phyloP scores from a whole-genome alignment of 2,797 vertebrate genomes.

The Ptychobarbus kaznakovi region DNA sequence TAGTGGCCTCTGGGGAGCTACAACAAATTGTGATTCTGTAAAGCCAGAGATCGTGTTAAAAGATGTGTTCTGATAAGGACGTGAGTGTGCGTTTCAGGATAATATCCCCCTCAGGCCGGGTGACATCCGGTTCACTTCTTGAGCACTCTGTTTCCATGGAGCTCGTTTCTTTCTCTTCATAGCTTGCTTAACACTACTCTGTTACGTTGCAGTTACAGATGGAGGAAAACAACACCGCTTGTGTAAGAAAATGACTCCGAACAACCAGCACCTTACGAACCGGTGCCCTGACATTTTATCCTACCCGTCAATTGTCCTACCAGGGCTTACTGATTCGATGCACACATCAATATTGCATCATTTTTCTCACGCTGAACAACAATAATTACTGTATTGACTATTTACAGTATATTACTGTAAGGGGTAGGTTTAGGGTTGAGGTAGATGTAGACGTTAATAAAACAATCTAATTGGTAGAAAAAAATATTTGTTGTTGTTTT shows the following conservation, averaged over 20 bases:
- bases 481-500: too few species aligned
- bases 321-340: too few species aligned
- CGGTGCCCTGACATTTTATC: too few species aligned
- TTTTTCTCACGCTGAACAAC: too few species aligned
- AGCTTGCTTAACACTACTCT: not conserved
- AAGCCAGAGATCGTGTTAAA: constrained; percentile 28
- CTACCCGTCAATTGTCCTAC: too few species aligned
- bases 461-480: too few species aligned
- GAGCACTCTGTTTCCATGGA: constrained; percentile 49
- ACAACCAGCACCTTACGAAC: not conserved
- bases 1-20: constrained; percentile 11
- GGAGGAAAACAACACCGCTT: not conserved
- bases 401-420: too few species aligned
- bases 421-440: too few species aligned
- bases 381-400: too few species aligned
- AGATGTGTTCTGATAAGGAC: constrained; percentile 39
- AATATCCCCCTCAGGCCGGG: constrained; percentile 18
- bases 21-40: not conserved
- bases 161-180: constrained; percentile 12
- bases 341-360: too few species aligned
- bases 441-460: too few species aligned
- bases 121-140: constrained; percentile 6
- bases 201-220: not conserved
- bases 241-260: not conserved
- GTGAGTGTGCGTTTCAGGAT: constrained; percentile 33